These are phyloP conservation scores for Lepidurus apus DNA, from an alignment of 1,140 invertebrate genomes.

Conservation along the genomic window DNA sequence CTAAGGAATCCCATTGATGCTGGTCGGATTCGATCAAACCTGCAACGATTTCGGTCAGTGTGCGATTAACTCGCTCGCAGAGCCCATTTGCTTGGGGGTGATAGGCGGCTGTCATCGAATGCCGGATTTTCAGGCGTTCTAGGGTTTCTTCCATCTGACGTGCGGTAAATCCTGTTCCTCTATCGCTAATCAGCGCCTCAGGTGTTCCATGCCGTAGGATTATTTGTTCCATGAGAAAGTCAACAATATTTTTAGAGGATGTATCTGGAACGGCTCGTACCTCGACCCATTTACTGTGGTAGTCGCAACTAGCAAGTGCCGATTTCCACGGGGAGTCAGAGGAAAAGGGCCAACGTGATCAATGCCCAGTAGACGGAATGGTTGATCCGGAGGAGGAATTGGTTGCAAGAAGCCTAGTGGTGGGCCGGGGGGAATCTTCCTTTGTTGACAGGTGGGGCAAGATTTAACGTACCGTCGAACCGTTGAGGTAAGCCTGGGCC, in stretches of 20 bases:
- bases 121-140: conserved; percentile 34
- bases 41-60: conserved; percentile 37
- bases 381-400: background rate
- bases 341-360: background rate
- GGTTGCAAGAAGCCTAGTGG: conserved; percentile 7
- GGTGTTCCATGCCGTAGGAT: conserved; percentile 37
- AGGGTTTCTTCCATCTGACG: conserved; percentile 33
- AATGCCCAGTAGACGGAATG: background rate
- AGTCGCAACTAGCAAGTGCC: too few species aligned
- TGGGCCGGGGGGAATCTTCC: conserved; percentile 22
- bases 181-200: conserved; percentile 38
- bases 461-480: conserved; percentile 32
- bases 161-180: conserved; percentile 31
- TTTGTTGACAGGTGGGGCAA: conserved; percentile 36
- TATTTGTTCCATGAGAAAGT: background rate
- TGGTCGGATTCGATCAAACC: background rate
- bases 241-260: background rate
- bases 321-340: background rate
- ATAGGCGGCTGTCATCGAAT: conserved; percentile 35
- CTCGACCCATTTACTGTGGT: too few species aligned
- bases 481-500: conserved; percentile 33
- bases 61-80: conserved; percentile 39
- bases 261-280: background rate
- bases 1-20: conserved; percentile 36
- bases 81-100: conserved; percentile 36